Base-by-base conservation (phyloP, 2,888 invertebrate genomes). In the Icerya purchasi region DNA sequence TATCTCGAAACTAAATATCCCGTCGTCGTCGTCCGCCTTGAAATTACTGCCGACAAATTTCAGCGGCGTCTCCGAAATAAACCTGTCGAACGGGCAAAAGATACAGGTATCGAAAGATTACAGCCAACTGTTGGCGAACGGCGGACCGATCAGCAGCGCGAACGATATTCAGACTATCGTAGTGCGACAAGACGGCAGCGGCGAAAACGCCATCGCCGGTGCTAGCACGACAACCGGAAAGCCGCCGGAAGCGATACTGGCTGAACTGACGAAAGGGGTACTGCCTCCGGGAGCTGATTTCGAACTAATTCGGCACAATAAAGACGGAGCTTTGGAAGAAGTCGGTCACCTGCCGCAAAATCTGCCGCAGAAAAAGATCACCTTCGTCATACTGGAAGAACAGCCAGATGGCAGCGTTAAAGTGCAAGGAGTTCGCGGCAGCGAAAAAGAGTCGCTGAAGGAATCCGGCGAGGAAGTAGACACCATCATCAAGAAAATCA, bases 341-440 rank as follows among this genome's bases (percentile, higher is more conserved):
- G 76, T 84, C 1, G 75, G 76, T 0, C 80, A 80, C 59, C 55
- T 66, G 1, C 77, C 77, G 24, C 75, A 77, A 54, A 77, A 72
- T 65, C 68, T 82, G 23, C 78, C 81, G 22, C 79, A 81, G 64
- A 87, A 87, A 71, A 86, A 87, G 69, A 86, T 88, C 0, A 88
- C 88, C 0, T 88, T 88, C 67, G 88, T 89, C 0, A 82, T 88
- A 53, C 73, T 89, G 14, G 88, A 88, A 70, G 88, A 89, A 69
- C 88, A 88, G 69, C 78, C 83, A 2, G 88, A 88, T 67, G 88
- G 88, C 3, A 83, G 84, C 22, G 84, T 84, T 65, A 87, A 87
- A 72, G 86, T 88, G 0, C 86, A 87, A 69, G 86, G 86, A 1
- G 82, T 87, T 1, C 84, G 84, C 72, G 85, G 86, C 0, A 86